Evolutionary conservation across 2,797 vertebrate species (phyloP).

Genomic region (Anguilla pacifica): DNA sequence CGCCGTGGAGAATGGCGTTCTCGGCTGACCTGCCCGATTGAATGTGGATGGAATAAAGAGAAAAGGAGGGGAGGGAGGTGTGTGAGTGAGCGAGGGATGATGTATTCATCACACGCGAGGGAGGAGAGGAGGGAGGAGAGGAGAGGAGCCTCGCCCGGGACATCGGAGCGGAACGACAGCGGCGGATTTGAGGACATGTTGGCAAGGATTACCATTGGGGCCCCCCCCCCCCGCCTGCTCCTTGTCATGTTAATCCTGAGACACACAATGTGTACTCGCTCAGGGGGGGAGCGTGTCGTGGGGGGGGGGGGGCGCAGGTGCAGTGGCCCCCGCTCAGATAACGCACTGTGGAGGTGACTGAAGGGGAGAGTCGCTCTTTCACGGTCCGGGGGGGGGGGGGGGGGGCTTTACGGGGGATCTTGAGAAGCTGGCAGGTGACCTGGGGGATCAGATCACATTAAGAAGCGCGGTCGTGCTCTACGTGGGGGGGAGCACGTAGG

Average conservation of each 20-base stretch:
- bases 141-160: background rate
- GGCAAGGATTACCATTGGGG: background rate
- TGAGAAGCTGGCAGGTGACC: background rate
- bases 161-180: background rate
- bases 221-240: background rate
- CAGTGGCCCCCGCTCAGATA: background rate
- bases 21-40: too few relatives aligned
- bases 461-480: background rate
- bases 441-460: conserved; percentile 14
- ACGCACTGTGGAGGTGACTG: background rate
- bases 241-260: background rate
- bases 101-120: background rate
- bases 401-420: too few relatives aligned
- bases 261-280: background rate
- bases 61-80: background rate
- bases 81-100: background rate
- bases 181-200: background rate
- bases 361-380: background rate
- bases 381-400: background rate
- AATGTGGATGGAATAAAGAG: too few relatives aligned
- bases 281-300: background rate
- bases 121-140: background rate
- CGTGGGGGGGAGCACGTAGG: background rate
- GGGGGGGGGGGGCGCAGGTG: background rate
- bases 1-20: too few relatives aligned